Conservation (phyloP, 2,113 vertebrate genomes). For the Pagrus major region DNA sequence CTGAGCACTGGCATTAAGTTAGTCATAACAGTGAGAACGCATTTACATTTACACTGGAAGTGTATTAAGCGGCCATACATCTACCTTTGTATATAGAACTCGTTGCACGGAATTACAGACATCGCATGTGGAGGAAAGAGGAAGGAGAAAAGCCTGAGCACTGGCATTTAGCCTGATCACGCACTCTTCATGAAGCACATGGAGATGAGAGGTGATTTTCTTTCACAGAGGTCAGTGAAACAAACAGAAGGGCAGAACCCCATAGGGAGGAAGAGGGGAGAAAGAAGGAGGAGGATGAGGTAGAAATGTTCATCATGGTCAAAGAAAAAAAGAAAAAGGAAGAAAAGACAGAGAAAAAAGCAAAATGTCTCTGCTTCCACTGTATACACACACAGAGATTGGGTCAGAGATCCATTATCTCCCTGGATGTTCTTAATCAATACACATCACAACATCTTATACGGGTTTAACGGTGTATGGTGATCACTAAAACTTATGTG, state of each 20-base stretch:
- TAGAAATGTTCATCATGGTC: background rate
- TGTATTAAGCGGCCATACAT: conserved; percentile 34
- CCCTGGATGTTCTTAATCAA: conserved; percentile 34
- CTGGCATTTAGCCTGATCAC: conserved; percentile 72
- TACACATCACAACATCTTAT: conserved; percentile 10
- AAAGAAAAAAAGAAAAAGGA: background rate
- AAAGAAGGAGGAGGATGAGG: background rate
- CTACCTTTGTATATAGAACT: conserved; percentile 50
- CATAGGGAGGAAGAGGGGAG: conserved; percentile 1
- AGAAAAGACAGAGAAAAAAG: background rate
- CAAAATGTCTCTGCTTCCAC: conserved; percentile 23
- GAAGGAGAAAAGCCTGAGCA: conserved; percentile 70
- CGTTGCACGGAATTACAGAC: conserved; percentile 56
- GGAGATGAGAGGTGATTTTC: conserved; percentile 65
- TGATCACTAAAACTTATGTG: background rate
- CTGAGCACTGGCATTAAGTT: conserved; percentile 36
- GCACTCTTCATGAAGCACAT: conserved; percentile 62
- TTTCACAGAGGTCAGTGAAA: conserved; percentile 64
- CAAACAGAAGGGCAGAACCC: conserved; percentile 51
- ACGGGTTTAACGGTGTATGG: conserved; percentile 9
- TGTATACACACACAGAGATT: background rate
- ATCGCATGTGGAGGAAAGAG: conserved; percentile 71
- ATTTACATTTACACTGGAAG: conserved; percentile 54
- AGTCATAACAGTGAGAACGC: conserved; percentile 40
- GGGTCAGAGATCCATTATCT: conserved; percentile 20